A percentile compares a stretch with the other conserved stretches of the same genome.
Evolutionary conservation across 2,888 invertebrate species (phyloP).

Genomic region (Timema podura): DNA sequence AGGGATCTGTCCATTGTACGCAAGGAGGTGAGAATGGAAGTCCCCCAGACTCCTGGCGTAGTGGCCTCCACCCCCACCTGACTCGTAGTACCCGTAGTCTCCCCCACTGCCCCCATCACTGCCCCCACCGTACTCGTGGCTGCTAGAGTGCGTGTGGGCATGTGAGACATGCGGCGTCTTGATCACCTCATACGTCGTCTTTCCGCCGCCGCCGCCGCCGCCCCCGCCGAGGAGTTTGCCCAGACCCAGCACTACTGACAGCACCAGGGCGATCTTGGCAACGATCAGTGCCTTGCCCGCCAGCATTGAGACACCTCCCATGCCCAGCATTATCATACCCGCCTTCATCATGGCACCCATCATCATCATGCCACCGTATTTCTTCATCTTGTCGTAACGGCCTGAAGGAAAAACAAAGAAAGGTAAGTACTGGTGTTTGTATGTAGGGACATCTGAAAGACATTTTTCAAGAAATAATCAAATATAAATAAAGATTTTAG

Average conservation of each 20-base stretch:
- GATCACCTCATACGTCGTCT: constrained; percentile 80
- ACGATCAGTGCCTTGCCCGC: constrained; percentile 41
- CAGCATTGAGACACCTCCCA: constrained; percentile 30
- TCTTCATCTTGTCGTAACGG: constrained; percentile 24
- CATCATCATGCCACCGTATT: constrained; percentile 24
- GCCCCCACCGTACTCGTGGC: constrained; percentile 56
- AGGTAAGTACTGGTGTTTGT: too few relatives aligned
- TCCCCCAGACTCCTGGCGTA: constrained; percentile 23
- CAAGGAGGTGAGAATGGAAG: constrained; percentile 21
- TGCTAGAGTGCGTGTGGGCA: constrained; percentile 59
- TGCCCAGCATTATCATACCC: constrained; percentile 26
- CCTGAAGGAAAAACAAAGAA: constrained; percentile 17
- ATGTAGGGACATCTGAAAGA: too few relatives aligned
- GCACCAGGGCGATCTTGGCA: constrained; percentile 40
- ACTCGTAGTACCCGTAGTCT: constrained; percentile 47
- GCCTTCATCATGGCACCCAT: constrained; percentile 27
- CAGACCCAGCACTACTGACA: constrained; percentile 42
- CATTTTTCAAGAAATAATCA: too few relatives aligned
- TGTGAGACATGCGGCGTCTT: constrained; percentile 80
- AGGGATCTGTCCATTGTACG: constrained; percentile 24
- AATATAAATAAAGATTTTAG: too few relatives aligned
- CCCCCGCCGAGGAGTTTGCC: constrained; percentile 24
- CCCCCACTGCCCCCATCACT: constrained; percentile 47
- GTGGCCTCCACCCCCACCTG: constrained; percentile 21
- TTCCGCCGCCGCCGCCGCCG: constrained; percentile 38